phyloP scores from a whole-genome alignment of 2,113 vertebrate genomes.

The Catharus bicknelli region DNA sequence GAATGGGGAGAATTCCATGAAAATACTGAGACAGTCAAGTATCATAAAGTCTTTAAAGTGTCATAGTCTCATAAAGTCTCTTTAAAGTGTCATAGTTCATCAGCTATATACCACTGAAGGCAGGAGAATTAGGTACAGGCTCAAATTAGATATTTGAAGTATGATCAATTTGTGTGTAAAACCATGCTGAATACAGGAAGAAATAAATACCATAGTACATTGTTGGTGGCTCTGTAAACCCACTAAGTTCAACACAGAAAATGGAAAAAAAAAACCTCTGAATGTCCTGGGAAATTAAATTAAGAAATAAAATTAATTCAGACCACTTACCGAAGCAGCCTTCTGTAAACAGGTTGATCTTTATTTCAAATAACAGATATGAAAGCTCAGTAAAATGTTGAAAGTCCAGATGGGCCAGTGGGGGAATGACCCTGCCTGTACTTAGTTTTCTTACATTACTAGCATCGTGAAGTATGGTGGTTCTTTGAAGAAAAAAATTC shows the following conservation, averaged over 20 bases:
- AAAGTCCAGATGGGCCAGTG: neutral
- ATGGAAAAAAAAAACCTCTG: constrained; percentile 25
- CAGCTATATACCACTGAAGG: constrained; percentile 37
- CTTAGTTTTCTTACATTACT: neutral
- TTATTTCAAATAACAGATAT: constrained; percentile 12
- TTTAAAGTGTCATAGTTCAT: constrained; percentile 6
- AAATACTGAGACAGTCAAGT: constrained; percentile 12
- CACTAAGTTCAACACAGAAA: constrained; percentile 9
- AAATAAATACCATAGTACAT: constrained; percentile 9
- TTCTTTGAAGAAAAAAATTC: constrained; percentile 3
- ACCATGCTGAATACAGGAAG: constrained; percentile 27
- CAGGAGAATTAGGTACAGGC: neutral
- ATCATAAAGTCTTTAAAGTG: constrained; percentile 33
- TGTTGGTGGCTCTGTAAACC: constrained; percentile 13
- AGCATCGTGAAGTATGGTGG: neutral
- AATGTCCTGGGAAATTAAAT: constrained; percentile 58
- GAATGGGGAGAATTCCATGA: constrained; percentile 32
- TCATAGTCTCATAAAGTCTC: constrained; percentile 43
- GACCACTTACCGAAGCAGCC: constrained; percentile 63
- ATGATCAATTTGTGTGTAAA: neutral
- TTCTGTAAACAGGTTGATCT: constrained; percentile 51
- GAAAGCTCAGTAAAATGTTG: constrained; percentile 14
- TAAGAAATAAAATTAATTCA: constrained; percentile 36
- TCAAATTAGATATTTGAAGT: constrained; percentile 3
- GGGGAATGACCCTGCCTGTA: neutral